Evolutionary conservation across 2,113 vertebrate species (phyloP).

Genomic region (Macrotis lagotis): DNA sequence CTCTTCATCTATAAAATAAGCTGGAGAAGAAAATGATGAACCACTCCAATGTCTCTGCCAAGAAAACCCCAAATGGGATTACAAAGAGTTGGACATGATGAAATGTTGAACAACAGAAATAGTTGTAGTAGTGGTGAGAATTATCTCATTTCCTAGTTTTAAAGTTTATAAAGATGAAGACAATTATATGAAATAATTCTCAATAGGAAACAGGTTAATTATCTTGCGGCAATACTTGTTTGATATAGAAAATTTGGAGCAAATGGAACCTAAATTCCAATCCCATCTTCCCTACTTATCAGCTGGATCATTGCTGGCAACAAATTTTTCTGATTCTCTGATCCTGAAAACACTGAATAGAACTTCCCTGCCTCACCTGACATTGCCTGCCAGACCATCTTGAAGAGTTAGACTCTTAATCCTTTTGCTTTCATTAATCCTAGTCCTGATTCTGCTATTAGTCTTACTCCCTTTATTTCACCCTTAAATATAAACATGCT

Average conservation of each 20-base stretch:
- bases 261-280: background rate
- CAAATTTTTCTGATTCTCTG: background rate
- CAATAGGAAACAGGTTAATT: background rate
- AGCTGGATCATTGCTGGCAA: background rate
- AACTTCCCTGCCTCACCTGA: background rate
- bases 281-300: background rate
- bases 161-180: background rate
- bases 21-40: too few relatives aligned
- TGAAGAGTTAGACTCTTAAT: background rate
- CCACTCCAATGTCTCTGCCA: too few relatives aligned
- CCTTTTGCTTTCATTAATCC: background rate
- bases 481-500: background rate
- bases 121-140: background rate
- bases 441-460: background rate
- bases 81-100: too few relatives aligned
- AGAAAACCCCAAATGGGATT: too few relatives aligned
- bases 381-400: background rate
- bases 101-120: too few relatives aligned
- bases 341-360: background rate
- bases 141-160: background rate
- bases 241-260: background rate
- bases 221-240: background rate
- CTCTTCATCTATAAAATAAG: too few relatives aligned
- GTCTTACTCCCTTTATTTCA: background rate
- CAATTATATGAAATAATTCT: background rate